Evolutionary conservation across 1,140 invertebrate species (phyloP).

Genomic region (Vanessa atalanta): DNA sequence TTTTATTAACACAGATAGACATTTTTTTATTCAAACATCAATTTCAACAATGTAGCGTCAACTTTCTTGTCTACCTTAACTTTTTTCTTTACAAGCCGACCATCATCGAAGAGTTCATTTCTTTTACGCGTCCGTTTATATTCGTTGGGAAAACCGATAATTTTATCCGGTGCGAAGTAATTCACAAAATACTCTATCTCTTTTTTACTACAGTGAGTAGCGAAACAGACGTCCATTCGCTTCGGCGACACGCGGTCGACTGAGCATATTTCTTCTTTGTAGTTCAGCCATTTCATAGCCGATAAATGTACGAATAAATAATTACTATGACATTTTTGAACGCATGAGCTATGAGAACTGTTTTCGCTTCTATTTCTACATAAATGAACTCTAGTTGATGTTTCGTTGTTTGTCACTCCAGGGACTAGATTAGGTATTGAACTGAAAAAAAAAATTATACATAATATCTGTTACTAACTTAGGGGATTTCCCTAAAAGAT

Average conservation of each 20-base stretch:
- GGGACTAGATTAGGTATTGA: conserved; percentile 42
- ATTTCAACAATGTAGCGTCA: neutral
- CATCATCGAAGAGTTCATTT: neutral
- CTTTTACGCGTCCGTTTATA: neutral
- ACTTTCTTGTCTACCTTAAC: neutral
- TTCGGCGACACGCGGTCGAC: conserved; percentile 52
- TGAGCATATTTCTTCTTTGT: conserved; percentile 50
- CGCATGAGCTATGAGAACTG: conserved; percentile 22
- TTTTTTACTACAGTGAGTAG: conserved; percentile 83
- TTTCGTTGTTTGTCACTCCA: conserved; percentile 49
- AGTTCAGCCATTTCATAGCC: conserved; percentile 78
- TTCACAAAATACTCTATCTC: conserved; percentile 56
- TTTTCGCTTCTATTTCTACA: conserved; percentile 36
- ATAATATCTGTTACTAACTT: no score
- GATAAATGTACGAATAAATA: conserved; percentile 76
- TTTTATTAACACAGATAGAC: no score
- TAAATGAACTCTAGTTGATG: conserved; percentile 43
- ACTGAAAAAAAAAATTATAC: conserved; percentile 39
- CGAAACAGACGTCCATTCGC: conserved; percentile 82
- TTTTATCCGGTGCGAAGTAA: conserved; percentile 50
- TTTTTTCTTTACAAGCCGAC: neutral
- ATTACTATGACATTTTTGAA: conserved; percentile 13
- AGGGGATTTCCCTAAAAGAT: no score
- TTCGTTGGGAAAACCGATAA: conserved; percentile 52
- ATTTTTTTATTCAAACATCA: neutral